Percentiles rank a stretch among this genome's conserved stretches.
These are phyloP conservation scores for Cantharis lateralis DNA, from an alignment of 2,888 invertebrate species.

Conservation along the genomic window DNA sequence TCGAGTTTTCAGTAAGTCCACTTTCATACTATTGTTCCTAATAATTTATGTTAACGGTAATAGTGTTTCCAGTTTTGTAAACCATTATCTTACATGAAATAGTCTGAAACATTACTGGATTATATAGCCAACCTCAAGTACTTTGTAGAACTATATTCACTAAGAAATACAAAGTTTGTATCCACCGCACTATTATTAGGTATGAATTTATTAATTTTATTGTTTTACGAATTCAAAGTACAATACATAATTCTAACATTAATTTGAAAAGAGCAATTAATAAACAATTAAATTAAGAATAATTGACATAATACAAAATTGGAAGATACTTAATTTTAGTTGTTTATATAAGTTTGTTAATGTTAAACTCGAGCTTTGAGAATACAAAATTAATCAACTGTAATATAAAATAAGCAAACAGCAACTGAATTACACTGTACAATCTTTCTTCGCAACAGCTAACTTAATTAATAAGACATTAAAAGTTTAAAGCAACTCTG, in stretches of 20 bases:
- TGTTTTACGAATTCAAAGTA: neutral
- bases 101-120: constrained; percentile 15
- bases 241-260: neutral
- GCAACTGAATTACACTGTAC: constrained; percentile 1
- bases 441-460: constrained; percentile 38
- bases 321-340: neutral
- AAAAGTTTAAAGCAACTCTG: constrained; percentile 49
- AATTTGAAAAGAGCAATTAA: neutral
- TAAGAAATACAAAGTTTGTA: constrained; percentile 20
- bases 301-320: neutral
- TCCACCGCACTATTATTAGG: neutral
- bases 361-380: neutral
- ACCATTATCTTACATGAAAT: constrained; percentile 24
- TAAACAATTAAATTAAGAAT: neutral
- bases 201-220: neutral
- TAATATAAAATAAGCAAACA: constrained; percentile 22
- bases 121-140: constrained; percentile 20
- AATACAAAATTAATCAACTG: constrained; percentile 18
- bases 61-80: constrained; percentile 25
- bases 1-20: neutral
- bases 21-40: neutral
- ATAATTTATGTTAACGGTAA: constrained; percentile 16
- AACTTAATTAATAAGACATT: constrained; percentile 55
- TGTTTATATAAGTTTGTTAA: neutral
- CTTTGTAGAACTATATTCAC: constrained; percentile 18